Conservation (phyloP, 2,888 invertebrate species). For the Rhagophthalmus giganteus region DNA sequence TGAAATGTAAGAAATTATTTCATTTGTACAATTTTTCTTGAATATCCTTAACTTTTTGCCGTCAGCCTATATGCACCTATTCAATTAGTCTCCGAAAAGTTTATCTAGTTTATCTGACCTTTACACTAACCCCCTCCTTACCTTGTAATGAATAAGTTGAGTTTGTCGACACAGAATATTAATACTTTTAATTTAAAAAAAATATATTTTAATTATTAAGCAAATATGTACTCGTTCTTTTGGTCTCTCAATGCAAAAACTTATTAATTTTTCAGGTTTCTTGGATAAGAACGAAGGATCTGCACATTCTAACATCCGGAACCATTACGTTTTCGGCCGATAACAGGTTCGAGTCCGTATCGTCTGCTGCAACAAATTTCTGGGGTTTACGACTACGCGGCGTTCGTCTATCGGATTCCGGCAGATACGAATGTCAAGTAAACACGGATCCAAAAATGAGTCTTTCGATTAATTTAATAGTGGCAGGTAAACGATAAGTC, state of each 20-base stretch:
- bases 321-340: conserved; percentile 69
- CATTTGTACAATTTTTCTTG: no score
- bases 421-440: conserved; percentile 74
- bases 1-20: no score
- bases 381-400: conserved; percentile 65
- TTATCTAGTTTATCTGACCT: no score
- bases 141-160: no score
- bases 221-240: no score
- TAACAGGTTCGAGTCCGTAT: conserved; percentile 63
- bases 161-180: no score
- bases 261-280: conserved; percentile 65
- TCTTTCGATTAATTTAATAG: conserved; percentile 66
- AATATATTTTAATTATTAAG: no score
- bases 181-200: no score
- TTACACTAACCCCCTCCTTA: no score
- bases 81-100: no score
- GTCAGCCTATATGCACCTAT: no score
- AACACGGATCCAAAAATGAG: conserved; percentile 77
- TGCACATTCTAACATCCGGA: conserved; percentile 71
- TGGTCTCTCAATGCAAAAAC: not conserved
- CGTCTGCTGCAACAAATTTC: conserved; percentile 58
- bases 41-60: no score
- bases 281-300: conserved; percentile 72
- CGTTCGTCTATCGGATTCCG: conserved; percentile 64
- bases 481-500: conserved; percentile 59